A percentile compares a stretch with the other conserved stretches of the same genome.
Conservation (phyloP, 1,140 invertebrate species). For the Pogonomyrmex californicus region DNA sequence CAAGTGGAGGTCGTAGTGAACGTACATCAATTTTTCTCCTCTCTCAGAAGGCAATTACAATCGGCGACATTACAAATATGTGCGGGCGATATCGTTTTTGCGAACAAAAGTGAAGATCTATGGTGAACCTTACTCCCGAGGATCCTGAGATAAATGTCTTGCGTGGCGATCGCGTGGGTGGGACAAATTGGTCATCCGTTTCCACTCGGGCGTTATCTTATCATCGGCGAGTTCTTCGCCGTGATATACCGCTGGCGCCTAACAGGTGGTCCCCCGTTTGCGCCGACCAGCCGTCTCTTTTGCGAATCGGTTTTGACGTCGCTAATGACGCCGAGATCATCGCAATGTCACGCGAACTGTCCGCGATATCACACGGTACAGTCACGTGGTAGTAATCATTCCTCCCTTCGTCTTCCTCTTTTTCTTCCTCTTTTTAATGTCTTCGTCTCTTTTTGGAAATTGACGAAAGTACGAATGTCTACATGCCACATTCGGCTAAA, state of each 20-base stretch:
- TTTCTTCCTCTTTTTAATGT: not conserved
- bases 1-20: not conserved
- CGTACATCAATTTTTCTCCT: not conserved
- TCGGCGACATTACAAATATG: not conserved
- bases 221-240: conserved; percentile 33
- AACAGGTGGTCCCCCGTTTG: conserved; percentile 51
- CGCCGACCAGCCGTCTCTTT: conserved; percentile 1
- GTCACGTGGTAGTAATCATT: conserved; percentile 75
- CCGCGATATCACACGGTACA: conserved; percentile 74
- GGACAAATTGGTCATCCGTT: conserved; percentile 54
- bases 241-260: conserved; percentile 36
- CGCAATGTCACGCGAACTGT: not conserved
- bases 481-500: not conserved
- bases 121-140: not conserved
- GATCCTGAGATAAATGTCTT: conserved; percentile 28
- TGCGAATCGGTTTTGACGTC: not conserved
- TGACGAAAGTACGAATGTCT: not conserved
- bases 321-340: conserved; percentile 44
- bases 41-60: conserved; percentile 1
- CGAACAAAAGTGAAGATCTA: conserved; percentile 25
- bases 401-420: not conserved
- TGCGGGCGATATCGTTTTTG: not conserved
- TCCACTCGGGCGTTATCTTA: conserved; percentile 43
- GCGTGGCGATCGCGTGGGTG: conserved; percentile 1
- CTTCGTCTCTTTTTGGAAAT: not conserved